phyloP scores from a whole-genome alignment of 2,113 vertebrate species.

The Isichthys henryi region DNA sequence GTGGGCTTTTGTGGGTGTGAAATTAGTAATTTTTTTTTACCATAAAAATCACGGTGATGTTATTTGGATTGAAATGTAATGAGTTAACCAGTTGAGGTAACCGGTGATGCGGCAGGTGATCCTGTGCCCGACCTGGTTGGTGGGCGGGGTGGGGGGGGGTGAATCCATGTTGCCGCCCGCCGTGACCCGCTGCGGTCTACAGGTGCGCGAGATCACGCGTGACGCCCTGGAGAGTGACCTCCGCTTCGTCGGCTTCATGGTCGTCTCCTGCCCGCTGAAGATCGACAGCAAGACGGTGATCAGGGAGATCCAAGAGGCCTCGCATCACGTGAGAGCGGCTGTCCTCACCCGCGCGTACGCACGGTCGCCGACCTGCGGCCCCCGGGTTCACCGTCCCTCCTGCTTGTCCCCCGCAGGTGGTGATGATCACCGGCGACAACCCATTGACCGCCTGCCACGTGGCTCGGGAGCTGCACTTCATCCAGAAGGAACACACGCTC shows the following conservation, averaged over 20 bases:
- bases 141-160: background rate
- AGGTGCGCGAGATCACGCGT: slow-evolving; percentile 80
- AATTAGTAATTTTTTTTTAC: background rate
- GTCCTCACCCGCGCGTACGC: background rate
- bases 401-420: slow-evolving; percentile 61
- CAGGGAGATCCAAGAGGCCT: slow-evolving; percentile 86
- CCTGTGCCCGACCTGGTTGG: background rate
- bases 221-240: slow-evolving; percentile 78
- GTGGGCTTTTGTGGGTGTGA: background rate
- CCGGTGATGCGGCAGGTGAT: background rate
- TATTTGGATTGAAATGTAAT: background rate
- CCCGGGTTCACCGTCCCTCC: background rate
- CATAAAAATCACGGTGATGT: background rate
- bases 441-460: slow-evolving; percentile 92
- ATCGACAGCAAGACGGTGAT: slow-evolving; percentile 85
- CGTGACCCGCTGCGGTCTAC: slow-evolving; percentile 15
- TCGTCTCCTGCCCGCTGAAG: slow-evolving; percentile 92
- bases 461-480: slow-evolving; percentile 86
- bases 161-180: background rate
- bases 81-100: background rate
- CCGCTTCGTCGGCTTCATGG: slow-evolving; percentile 85
- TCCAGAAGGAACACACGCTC: slow-evolving; percentile 72
- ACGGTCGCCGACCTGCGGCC: background rate
- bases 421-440: slow-evolving; percentile 97
- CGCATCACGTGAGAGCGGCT: slow-evolving; percentile 71